Evolutionary conservation across 1,140 invertebrate species (phyloP), one percentile per base, ranked within the genome.

Genomic region (Aphelinus atriplicis): DNA sequence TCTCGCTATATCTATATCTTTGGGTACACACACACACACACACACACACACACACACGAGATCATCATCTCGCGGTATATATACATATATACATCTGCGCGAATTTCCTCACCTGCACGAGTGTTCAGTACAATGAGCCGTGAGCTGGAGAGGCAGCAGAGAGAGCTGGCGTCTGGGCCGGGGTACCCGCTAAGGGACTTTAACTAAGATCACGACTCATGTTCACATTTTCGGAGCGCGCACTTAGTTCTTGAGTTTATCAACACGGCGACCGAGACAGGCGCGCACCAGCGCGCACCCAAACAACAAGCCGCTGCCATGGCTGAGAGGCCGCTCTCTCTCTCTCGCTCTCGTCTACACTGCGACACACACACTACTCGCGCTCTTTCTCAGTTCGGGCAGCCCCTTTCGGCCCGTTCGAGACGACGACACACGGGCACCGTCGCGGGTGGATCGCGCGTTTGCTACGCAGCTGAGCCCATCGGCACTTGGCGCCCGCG

Each of bases 181-280:
- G 2, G 55, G 48, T 56, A 66, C 62, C 74, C 67, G 47, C n/a
- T 60, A 48, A 71, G 67, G 68, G 62, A 70, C 2, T 42, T 50
- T 67, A 76, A 76, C 75, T 68, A 72, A 50, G 75, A 76, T 76
- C 75, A 76, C 75, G 70, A 76, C 66, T 75, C 74, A 76, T 76
- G 63, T 76, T 76, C 75, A 76, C 64, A 26, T 26, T 26, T 76
- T 2, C 61, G 48, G 9, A 67, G 42, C 56, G 72, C 61, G 69
- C 69, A 76, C 75, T 76, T 76, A 76, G 75, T 76, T 76, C 75
- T 76, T n/a, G 58, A 76, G 69, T 76, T 72, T 71, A 67, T 48
- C 6, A 57, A 56, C 45, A 67, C 55, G 4, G 57, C 7, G 3
- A 68, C 3, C 9, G 26, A 26, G 43, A 62, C 69, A 26, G 63